Percentiles rank a stretch among this genome's conserved stretches.
These are phyloP conservation scores for Apis cerana DNA, from an alignment of 1,140 invertebrate genomes.

Conservation along the genomic window DNA sequence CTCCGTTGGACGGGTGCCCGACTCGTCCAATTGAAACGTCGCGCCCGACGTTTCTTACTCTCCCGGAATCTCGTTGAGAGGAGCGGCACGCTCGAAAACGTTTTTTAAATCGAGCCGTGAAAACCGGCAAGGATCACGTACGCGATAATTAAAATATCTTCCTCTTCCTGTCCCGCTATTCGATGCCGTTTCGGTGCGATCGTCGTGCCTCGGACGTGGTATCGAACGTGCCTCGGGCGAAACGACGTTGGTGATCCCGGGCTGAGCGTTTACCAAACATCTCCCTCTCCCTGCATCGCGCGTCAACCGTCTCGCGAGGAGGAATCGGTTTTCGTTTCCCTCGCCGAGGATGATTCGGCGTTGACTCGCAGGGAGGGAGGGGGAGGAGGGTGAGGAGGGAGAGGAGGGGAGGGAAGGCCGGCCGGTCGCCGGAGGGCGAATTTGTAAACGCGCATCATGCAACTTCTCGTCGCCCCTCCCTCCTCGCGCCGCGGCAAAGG, in stretches of 20 bases:
- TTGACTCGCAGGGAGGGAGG: background rate
- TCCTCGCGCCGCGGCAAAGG: constrained; percentile 46
- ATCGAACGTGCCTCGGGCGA: constrained; percentile 71
- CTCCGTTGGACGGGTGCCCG: no score
- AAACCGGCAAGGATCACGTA: constrained; percentile 70
- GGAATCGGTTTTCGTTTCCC: no score
- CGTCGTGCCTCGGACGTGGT: constrained; percentile 55
- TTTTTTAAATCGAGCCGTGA: constrained; percentile 68
- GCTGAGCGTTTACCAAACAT: constrained; percentile 67
- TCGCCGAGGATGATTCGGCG: no score
- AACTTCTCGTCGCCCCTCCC: constrained; percentile 41
- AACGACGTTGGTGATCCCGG: constrained; percentile 76
- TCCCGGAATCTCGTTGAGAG: no score
- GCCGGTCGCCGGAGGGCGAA: constrained; percentile 58
- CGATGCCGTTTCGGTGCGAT: constrained; percentile 68
- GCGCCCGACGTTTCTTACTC: no score
- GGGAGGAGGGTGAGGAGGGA: background rate
- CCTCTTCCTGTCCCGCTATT: constrained; percentile 62
- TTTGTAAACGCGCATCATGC: constrained; percentile 71
- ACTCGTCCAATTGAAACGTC: no score
- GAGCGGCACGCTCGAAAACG: no score
- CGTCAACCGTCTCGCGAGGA: no score
- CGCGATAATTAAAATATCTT: constrained; percentile 76
- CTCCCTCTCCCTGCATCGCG: no score
- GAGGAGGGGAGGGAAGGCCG: constrained; percentile 23